Percentiles rank a stretch among this genome's conserved stretches.
phyloP scores from a whole-genome alignment of 2,113 vertebrate species.

The Festucalex cinctus region DNA sequence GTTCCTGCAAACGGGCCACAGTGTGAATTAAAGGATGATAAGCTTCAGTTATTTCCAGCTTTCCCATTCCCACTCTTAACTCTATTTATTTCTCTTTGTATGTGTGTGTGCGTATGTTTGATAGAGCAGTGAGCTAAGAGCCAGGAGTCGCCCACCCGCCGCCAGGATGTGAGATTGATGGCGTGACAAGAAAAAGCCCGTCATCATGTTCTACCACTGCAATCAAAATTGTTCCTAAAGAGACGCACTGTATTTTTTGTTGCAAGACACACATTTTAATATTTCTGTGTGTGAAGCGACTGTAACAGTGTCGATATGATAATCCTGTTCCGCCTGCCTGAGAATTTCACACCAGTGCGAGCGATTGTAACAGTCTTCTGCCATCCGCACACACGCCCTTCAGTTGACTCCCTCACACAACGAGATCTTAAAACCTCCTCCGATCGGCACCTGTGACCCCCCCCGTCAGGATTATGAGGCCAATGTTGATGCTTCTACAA shows the following conservation, averaged over 20 bases:
- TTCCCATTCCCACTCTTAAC: constrained; percentile 19
- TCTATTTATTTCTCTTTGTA: constrained; percentile 13
- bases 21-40: not conserved
- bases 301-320: not conserved
- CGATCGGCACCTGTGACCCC: constrained; percentile 35
- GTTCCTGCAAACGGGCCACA: not conserved
- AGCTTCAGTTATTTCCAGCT: not conserved
- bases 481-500: constrained; percentile 56
- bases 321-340: not conserved
- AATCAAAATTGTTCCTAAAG: constrained; percentile 18
- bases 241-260: not conserved
- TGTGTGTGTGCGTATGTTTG: constrained; percentile 27
- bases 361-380: constrained; percentile 9
- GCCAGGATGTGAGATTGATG: constrained; percentile 49
- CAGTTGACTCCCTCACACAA: constrained; percentile 14
- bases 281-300: constrained; percentile 11
- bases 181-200: constrained; percentile 36
- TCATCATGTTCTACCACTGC: constrained; percentile 15
- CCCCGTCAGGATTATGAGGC: constrained; percentile 59
- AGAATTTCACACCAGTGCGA: constrained; percentile 14
- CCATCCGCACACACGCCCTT: constrained; percentile 16
- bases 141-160: constrained; percentile 30
- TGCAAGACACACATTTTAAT: constrained; percentile 9
- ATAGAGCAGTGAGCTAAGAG: constrained; percentile 35
- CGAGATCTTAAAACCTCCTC: constrained; percentile 16